Percentiles rank a stretch among this genome's conserved stretches.
These are phyloP conservation scores for Mercenaria mercenaria DNA, from an alignment of 1,140 invertebrate species.

Conservation along the genomic window DNA sequence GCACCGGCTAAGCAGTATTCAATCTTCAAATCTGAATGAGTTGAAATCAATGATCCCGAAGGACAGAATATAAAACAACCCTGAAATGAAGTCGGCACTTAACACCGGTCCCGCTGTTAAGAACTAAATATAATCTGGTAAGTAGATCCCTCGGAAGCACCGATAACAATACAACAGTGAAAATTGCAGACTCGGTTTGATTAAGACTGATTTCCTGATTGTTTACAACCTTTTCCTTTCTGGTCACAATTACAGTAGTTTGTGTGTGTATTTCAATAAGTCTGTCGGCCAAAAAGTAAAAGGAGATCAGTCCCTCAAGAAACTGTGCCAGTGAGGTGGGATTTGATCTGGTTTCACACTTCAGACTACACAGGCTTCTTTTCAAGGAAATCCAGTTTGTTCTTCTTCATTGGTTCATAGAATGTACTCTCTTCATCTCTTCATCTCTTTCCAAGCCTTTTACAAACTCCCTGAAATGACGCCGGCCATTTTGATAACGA, in stretches of 20 bases:
- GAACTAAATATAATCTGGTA: too few relatives aligned
- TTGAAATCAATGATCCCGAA: too few relatives aligned
- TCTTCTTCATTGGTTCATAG: slow-evolving; percentile 69
- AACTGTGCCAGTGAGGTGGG: slow-evolving; percentile 51
- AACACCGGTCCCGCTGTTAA: too few relatives aligned
- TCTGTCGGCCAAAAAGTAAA: slow-evolving; percentile 73
- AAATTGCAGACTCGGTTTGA: too few relatives aligned
- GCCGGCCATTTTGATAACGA: slow-evolving; percentile 58
- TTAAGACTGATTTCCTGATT: neutral
- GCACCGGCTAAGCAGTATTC: too few relatives aligned
- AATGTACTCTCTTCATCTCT: slow-evolving; percentile 20
- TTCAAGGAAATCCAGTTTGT: slow-evolving; percentile 60
- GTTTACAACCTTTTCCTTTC: slow-evolving; percentile 39
- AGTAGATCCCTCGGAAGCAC: too few relatives aligned
- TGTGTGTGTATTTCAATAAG: too few relatives aligned
- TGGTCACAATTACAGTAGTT: too few relatives aligned
- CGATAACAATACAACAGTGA: too few relatives aligned
- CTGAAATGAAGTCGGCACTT: too few relatives aligned
- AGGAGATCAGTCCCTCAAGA: slow-evolving; percentile 72
- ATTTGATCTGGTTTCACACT: slow-evolving; percentile 65
- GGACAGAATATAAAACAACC: too few relatives aligned
- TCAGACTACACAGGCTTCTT: slow-evolving; percentile 69
- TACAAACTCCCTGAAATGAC: slow-evolving; percentile 39
- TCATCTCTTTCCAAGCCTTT: slow-evolving; percentile 39
- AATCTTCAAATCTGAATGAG: too few relatives aligned